Conservation (phyloP, 2,797 vertebrate genomes). For the Phoeniculus purpureus region DNA sequence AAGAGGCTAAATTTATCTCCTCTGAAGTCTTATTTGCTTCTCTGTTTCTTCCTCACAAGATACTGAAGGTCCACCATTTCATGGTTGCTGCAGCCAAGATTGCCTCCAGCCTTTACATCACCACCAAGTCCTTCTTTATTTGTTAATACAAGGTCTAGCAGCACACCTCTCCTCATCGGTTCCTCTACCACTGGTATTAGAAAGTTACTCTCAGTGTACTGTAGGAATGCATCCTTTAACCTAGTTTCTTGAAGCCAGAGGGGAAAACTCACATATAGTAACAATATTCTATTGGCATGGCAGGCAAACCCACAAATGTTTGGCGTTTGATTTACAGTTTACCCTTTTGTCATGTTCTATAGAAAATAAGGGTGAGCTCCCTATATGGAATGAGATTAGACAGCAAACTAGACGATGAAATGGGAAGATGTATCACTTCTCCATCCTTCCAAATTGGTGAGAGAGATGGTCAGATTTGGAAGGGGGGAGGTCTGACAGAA, state of each 20-base stretch:
- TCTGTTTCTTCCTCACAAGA: too few species aligned
- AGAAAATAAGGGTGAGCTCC: not conserved
- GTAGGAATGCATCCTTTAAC: not conserved
- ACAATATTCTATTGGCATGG: not conserved
- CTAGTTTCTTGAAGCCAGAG: not conserved
- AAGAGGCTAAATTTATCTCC: too few species aligned
- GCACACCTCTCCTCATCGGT: too few species aligned
- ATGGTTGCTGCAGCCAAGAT: too few species aligned
- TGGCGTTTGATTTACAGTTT: not conserved
- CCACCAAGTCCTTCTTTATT: too few species aligned
- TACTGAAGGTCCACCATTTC: too few species aligned
- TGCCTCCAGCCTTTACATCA: too few species aligned
- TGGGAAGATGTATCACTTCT: not conserved
- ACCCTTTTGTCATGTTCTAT: not conserved
- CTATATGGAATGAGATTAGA: not conserved
- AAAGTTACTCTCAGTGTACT: too few species aligned
- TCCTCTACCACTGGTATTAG: too few species aligned
- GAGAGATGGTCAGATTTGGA: not conserved
- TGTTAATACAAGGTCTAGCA: too few species aligned
- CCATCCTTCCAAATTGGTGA: not conserved
- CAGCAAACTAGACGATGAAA: not conserved
- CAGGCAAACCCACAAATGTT: not conserved
- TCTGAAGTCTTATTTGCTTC: too few species aligned
- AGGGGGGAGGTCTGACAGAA: not conserved
- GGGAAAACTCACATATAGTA: not conserved